Percentiles rank a stretch among this genome's conserved stretches.
These are phyloP conservation scores for Colletes latitarsis DNA, from an alignment of 1,140 invertebrate genomes.

Conservation along the genomic window DNA sequence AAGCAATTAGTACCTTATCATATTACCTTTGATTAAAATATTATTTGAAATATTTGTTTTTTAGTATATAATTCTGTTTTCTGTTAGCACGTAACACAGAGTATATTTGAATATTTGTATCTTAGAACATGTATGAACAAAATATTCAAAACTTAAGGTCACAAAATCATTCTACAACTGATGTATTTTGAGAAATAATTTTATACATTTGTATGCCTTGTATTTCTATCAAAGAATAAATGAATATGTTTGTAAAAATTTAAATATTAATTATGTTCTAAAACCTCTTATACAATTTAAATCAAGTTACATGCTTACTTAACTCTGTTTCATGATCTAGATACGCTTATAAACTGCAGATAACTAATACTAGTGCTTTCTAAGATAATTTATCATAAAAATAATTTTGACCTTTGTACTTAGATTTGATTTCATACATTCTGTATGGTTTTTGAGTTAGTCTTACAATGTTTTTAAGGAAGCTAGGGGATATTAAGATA, in stretches of 20 bases:
- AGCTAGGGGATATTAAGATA: too few species aligned
- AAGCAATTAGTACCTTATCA: constrained; percentile 79
- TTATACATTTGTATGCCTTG: not conserved
- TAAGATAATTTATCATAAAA: not conserved
- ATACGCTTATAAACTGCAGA: not conserved
- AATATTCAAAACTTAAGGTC: too few species aligned
- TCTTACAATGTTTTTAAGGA: too few species aligned
- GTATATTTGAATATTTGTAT: not conserved
- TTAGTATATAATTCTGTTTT: not conserved
- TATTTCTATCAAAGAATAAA: not conserved
- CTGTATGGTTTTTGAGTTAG: too few species aligned
- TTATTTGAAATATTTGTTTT: not conserved
- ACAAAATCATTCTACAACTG: too few species aligned
- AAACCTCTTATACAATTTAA: not conserved
- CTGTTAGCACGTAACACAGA: not conserved
- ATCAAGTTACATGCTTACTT: not conserved
- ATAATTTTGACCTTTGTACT: not conserved
- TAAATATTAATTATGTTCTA: not conserved
- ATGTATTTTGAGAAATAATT: too few species aligned
- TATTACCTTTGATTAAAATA: constrained; percentile 64
- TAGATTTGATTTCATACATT: too few species aligned
- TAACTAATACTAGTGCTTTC: not conserved
- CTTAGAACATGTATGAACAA: too few species aligned
- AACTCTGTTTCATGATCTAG: too few species aligned
- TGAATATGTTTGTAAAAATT: not conserved